Evolutionary conservation across 2,888 invertebrate species (phyloP), one percentile per base, ranked within the genome.

Genomic region (Ormyrus thymus): DNA sequence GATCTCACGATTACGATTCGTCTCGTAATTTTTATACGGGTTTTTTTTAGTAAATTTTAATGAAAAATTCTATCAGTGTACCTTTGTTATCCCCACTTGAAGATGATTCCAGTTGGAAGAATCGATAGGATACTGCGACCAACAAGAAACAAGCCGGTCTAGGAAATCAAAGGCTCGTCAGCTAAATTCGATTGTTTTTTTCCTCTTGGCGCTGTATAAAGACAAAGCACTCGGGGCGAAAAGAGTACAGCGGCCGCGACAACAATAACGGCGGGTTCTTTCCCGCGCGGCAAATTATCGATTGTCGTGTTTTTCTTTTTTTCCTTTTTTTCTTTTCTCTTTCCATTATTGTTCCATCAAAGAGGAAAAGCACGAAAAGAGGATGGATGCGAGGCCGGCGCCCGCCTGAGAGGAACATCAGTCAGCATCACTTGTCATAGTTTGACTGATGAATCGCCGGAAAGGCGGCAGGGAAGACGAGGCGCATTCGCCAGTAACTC

Each of bases 371-470:
- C 43, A 43, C 7, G 29, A 29, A 29, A 29, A 29, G 68, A 64
- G 15, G 70, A 79, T 79, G 75, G 71, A 65, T 75, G 75, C 71
- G 74, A 15, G 29, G 71, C 46, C 69, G 62, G 62, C 11, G 59
- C 70, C 53, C 13, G 55, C 61, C 13, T 46, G 78, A 80, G 75
- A 70, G 66, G 56, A 75, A 77, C 78, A 80, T 80, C 80, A 75
- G 75, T 78, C 80, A 78, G 80, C 66, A 80, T 80, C 77, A 80
- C 65, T 80, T 80, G 80, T 78, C 80, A 80, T 77, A 77, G 48
- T 45, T 71, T 71, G 74, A 80, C 64, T 78, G 80, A 80, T 80
- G 74, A 80, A 80, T 76, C 66, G 62, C 58, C 65, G 61, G 58
- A 58, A 29, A 29, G 46, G 53, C 65, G 66, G 62, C 72, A 69